Evolutionary conservation across 2,113 vertebrate genomes (phyloP).

Genomic region (Pungitius pungitius): DNA sequence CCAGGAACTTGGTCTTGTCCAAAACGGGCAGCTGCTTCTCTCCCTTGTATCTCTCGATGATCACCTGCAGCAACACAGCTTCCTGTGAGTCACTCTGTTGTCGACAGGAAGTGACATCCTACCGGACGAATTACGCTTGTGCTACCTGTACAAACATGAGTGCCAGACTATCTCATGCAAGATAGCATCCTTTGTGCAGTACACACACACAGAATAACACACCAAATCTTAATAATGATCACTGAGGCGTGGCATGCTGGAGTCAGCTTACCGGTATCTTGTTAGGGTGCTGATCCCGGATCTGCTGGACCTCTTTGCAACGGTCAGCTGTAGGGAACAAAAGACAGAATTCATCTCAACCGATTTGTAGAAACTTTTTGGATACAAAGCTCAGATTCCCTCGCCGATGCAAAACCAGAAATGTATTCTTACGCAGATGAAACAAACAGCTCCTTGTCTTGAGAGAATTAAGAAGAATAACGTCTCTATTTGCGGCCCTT

Average conservation of each 20-base stretch:
- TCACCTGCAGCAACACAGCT: conserved; percentile 82
- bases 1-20: conserved; percentile 99
- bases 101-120: not conserved
- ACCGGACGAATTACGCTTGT: not conserved
- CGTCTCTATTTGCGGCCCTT: not conserved
- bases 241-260: not conserved
- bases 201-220: not conserved
- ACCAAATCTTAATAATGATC: too few relatives aligned
- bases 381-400: not conserved
- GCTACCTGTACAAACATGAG: not conserved
- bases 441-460: not conserved
- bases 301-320: conserved; percentile 98
- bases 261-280: conserved; percentile 93
- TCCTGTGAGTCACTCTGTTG: not conserved
- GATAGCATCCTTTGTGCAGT: too few relatives aligned
- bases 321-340: conserved; percentile 86
- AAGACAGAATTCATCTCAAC: conserved; percentile 3
- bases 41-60: conserved; percentile 97
- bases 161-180: too few relatives aligned
- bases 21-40: conserved; percentile 97
- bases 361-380: not conserved
- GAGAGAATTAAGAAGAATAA: not conserved
- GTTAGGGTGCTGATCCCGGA: conserved; percentile 96
- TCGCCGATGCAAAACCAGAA: not conserved
- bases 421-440: not conserved